Evolutionary conservation across 2,797 vertebrate genomes (phyloP).

Genomic region (Pristis pectinata): DNA sequence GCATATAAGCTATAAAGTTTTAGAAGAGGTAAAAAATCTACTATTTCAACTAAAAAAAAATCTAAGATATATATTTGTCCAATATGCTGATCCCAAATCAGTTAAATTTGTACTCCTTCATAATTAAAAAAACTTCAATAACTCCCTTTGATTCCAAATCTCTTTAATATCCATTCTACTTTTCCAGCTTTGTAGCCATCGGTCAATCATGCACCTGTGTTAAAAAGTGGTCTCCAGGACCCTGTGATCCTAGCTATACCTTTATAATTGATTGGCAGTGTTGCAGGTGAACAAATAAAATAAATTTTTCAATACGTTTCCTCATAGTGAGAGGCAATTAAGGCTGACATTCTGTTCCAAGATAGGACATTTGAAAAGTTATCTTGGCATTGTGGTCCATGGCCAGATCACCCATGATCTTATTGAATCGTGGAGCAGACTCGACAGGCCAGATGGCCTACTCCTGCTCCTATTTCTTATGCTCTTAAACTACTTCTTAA

Average conservation of each 20-base stretch:
- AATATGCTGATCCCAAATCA: not conserved
- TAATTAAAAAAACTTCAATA: not conserved
- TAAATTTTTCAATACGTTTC: not conserved
- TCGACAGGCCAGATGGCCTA: too few relatives aligned
- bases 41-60: not conserved
- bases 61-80: not conserved
- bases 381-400: not conserved
- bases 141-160: not conserved
- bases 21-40: not conserved
- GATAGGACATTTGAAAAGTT: not conserved
- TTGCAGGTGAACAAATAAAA: not conserved
- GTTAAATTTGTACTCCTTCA: not conserved
- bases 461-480: too few relatives aligned
- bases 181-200: not conserved
- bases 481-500: not conserved
- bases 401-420: too few relatives aligned
- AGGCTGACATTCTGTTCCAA: not conserved
- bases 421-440: too few relatives aligned
- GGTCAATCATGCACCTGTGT: not conserved
- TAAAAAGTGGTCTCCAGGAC: not conserved
- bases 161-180: not conserved
- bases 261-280: not conserved
- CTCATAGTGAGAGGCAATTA: not conserved
- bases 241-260: not conserved
- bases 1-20: not conserved